Conservation (phyloP, 2,797 vertebrate species). For the Malacoctenus gilli region DNA sequence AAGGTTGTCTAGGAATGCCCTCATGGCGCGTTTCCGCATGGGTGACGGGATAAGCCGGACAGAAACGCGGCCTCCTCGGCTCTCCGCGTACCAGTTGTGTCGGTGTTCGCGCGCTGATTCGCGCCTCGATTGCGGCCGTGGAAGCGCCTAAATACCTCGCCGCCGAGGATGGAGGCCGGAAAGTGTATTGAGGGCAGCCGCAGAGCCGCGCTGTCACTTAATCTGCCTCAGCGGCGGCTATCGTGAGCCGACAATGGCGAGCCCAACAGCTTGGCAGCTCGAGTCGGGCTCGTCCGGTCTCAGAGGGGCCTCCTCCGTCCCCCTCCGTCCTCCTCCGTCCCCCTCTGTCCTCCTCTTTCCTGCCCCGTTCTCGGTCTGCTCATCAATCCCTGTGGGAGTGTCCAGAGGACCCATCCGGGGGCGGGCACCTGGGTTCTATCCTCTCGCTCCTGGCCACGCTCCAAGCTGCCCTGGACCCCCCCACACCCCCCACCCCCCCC, state of each 20-base stretch:
- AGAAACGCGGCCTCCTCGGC: conserved; percentile 48
- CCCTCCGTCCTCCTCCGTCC: conserved; percentile 57
- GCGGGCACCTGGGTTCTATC: conserved; percentile 70
- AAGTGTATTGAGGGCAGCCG: conserved; percentile 51
- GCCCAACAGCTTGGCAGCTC: conserved; percentile 66
- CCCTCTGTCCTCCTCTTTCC: conserved; percentile 54
- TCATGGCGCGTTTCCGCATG: conserved; percentile 46
- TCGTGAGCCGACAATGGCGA: conserved; percentile 50
- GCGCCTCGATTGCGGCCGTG: too few species aligned
- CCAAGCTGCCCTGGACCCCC: conserved; percentile 72
- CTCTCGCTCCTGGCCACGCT: conserved; percentile 61
- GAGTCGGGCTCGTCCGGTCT: conserved; percentile 54
- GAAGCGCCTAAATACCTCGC: too few species aligned
- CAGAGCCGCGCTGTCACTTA: conserved; percentile 61
- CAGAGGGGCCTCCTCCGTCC: conserved; percentile 63
- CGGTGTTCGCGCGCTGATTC: too few species aligned
- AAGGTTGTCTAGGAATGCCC: conserved; percentile 55
- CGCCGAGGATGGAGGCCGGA: conserved; percentile 41
- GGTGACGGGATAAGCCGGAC: conserved; percentile 35
- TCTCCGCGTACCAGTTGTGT: too few species aligned
- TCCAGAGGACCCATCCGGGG: conserved; percentile 68
- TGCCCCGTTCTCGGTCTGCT: conserved; percentile 75
- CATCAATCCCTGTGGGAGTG: conserved; percentile 69
- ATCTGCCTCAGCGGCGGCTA: conserved; percentile 53
- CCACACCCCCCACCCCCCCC: too few species aligned